A percentile compares a stretch with the other conserved stretches of the same genome.
These are phyloP conservation scores for Acipenser transmontanus DNA, from an alignment of 2,797 vertebrate species.

Conservation along the genomic window DNA sequence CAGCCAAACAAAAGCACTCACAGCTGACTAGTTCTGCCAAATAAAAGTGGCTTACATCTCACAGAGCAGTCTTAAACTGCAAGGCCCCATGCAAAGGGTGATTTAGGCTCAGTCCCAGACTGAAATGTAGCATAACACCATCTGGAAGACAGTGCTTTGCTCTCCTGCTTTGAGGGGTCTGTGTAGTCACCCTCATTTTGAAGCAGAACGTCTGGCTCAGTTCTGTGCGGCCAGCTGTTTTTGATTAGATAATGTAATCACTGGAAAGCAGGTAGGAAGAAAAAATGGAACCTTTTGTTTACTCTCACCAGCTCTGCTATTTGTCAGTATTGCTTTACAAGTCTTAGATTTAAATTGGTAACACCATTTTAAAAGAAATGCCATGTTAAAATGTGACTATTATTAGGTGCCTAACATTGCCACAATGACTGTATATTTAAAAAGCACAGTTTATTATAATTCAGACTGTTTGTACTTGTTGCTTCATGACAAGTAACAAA, in stretches of 20 bases:
- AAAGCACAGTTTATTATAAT: too few species aligned
- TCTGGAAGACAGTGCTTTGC: slow-evolving; percentile 12
- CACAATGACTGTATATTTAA: too few species aligned
- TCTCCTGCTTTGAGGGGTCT: slow-evolving; percentile 17
- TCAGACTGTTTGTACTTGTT: too few species aligned
- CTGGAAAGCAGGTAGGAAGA: slow-evolving; percentile 13
- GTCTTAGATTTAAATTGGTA: neutral
- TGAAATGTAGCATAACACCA: slow-evolving; percentile 11
- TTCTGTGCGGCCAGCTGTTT: slow-evolving; percentile 24
- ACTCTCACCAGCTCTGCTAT: neutral
- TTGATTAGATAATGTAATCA: slow-evolving; percentile 21
- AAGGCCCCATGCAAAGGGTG: neutral
- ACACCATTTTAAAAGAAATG: neutral
- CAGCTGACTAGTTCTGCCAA: neutral
- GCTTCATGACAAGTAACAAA: too few species aligned
- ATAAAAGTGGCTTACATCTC: neutral
- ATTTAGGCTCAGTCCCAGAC: slow-evolving; percentile 8
- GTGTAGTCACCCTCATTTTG: slow-evolving; percentile 16
- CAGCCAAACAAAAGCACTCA: too few species aligned
- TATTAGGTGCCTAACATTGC: too few species aligned
- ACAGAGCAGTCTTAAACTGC: neutral
- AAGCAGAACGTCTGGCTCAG: slow-evolving; percentile 14
- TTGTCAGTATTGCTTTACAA: neutral
- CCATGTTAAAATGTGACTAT: too few species aligned
- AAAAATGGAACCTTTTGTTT: slow-evolving; percentile 14